A percentile compares a stretch with the other conserved stretches of the same genome.
phyloP scores from a whole-genome alignment of 2,888 invertebrate genomes.

The Euplagia quadripunctaria region DNA sequence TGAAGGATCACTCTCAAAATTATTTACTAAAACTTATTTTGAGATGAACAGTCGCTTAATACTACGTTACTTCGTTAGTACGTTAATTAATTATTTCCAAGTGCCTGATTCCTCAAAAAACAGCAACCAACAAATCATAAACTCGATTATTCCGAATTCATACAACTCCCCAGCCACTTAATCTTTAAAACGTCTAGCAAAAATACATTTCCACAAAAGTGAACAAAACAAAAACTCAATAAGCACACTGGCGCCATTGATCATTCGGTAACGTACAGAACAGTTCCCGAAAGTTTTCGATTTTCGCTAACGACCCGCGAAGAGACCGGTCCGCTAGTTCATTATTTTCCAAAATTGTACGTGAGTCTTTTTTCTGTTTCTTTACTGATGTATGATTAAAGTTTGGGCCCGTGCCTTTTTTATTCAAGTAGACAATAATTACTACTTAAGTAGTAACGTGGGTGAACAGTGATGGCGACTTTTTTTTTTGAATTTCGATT shows the following conservation, averaged over 20 bases:
- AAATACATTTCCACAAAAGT: constrained; percentile 42
- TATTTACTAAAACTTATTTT: neutral
- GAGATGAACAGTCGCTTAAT: no score
- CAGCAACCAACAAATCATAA: neutral
- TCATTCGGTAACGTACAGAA: constrained; percentile 65
- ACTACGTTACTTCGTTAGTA: neutral
- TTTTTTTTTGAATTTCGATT: neutral
- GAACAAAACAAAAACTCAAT: constrained; percentile 59
- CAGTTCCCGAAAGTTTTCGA: constrained; percentile 64
- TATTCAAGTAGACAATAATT: constrained; percentile 14
- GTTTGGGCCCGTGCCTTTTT: constrained; percentile 57
- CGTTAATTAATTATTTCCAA: neutral
- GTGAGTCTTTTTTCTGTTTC: constrained; percentile 55
- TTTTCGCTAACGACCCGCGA: constrained; percentile 77
- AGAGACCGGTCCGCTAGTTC: constrained; percentile 76
- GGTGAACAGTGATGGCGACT: neutral
- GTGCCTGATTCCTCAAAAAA: neutral
- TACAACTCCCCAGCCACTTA: constrained; percentile 27
- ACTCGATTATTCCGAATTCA: constrained; percentile 21
- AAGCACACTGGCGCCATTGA: constrained; percentile 64
- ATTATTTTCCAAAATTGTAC: constrained; percentile 81
- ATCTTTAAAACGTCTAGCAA: constrained; percentile 24
- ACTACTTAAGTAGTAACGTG: neutral
- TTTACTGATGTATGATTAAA: constrained; percentile 68
- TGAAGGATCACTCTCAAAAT: neutral